These are phyloP conservation scores for Cerastis rubricosa DNA, from an alignment of 2,888 invertebrate genomes.

Conservation along the genomic window DNA sequence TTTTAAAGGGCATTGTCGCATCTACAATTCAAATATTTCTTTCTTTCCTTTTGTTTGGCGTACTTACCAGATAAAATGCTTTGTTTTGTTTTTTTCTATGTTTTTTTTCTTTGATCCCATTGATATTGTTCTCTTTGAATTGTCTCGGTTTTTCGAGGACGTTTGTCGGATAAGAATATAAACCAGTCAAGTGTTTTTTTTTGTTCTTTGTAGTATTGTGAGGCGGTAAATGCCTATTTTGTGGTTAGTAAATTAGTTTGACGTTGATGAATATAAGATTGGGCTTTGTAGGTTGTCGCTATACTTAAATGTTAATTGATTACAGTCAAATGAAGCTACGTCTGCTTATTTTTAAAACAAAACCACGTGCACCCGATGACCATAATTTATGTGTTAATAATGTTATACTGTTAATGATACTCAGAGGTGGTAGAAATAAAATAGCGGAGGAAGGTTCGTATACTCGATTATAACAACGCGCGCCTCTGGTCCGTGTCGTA, in stretches of 20 bases:
- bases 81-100: constrained; percentile 57
- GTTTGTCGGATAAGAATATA: constrained; percentile 38
- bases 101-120: constrained; percentile 61
- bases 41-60: constrained; percentile 60
- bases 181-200: constrained; percentile 36
- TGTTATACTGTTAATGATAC: too few species aligned
- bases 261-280: background rate
- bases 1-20: constrained; percentile 66
- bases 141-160: constrained; percentile 35
- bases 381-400: too few species aligned
- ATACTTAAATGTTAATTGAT: background rate
- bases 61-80: constrained; percentile 63
- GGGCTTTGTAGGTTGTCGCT: background rate
- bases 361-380: too few species aligned
- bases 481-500: too few species aligned
- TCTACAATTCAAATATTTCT: constrained; percentile 68
- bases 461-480: too few species aligned
- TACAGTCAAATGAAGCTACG: too few species aligned
- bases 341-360: too few species aligned
- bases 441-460: too few species aligned
- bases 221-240: constrained; percentile 23
- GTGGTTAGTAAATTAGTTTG: constrained; percentile 10
- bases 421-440: too few species aligned
- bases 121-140: constrained; percentile 63
- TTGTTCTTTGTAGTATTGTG: constrained; percentile 12